These are phyloP conservation scores for Bimastos eiseni DNA, from an alignment of 2,888 invertebrate species.

Conservation along the genomic window DNA sequence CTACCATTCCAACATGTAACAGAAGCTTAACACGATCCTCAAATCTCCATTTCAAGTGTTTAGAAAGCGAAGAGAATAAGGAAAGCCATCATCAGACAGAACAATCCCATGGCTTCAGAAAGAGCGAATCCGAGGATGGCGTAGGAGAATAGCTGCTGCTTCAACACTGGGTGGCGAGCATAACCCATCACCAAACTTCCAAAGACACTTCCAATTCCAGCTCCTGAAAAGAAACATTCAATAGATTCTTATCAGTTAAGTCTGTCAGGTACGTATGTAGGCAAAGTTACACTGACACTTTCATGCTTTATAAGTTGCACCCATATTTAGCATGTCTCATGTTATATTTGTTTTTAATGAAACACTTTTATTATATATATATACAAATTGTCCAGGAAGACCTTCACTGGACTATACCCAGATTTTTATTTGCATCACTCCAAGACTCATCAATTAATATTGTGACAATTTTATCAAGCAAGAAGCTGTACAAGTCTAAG, in stretches of 20 bases:
- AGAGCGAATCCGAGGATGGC: slow-evolving; percentile 97
- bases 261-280: too few relatives aligned
- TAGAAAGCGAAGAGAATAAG: slow-evolving; percentile 95
- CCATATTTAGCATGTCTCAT: too few relatives aligned
- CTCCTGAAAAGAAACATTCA: slow-evolving; percentile 65
- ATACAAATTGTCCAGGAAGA: too few relatives aligned
- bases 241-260: not conserved
- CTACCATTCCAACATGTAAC: slow-evolving; percentile 6
- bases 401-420: too few relatives aligned
- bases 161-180: slow-evolving; percentile 92
- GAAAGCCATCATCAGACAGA: slow-evolving; percentile 99
- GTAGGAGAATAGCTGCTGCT: slow-evolving; percentile 96
- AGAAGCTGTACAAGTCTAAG: too few relatives aligned
- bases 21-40: slow-evolving; percentile 72
- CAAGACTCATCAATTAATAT: too few relatives aligned
- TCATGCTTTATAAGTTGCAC: too few relatives aligned
- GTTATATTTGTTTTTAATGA: too few relatives aligned
- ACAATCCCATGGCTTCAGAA: slow-evolving; percentile 98
- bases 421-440: too few relatives aligned
- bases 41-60: slow-evolving; percentile 72
- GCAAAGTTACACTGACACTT: too few relatives aligned
- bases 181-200: slow-evolving; percentile 94
- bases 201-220: slow-evolving; percentile 94
- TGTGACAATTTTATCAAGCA: too few relatives aligned
- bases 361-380: too few relatives aligned